Evolutionary conservation across 37 sponge, comb jelly and placozoan genomes (phyloP).

Genomic region (Petrosia ficiformis): DNA sequence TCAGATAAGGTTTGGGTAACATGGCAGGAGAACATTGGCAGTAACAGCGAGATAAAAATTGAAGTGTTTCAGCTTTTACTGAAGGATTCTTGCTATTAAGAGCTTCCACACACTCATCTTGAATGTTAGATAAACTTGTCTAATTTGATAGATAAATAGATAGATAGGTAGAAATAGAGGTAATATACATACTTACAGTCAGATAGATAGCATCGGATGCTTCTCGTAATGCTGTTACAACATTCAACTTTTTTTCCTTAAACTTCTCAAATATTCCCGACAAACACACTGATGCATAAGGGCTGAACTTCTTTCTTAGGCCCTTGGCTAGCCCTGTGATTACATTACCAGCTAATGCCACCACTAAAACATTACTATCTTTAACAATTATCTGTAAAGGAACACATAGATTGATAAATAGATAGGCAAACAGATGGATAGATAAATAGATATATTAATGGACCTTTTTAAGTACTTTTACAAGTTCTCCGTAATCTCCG

Average conservation of each 20-base stretch:
- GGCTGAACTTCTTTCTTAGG: constrained; percentile 56
- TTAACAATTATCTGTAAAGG: constrained; percentile 79
- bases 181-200: constrained; percentile 46
- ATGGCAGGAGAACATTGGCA: constrained; percentile 74
- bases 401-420: not conserved
- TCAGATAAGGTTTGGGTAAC: constrained; percentile 80
- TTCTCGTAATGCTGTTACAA: constrained; percentile 84
- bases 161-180: constrained; percentile 1
- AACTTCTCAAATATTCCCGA: constrained; percentile 82
- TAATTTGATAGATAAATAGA: constrained; percentile 11
- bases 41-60: constrained; percentile 81
- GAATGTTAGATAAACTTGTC: constrained; percentile 66
- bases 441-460: constrained; percentile 3
- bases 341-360: constrained; percentile 80
- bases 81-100: constrained; percentile 88
- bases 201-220: constrained; percentile 80
- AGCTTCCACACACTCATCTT: constrained; percentile 74
- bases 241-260: constrained; percentile 93
- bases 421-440: constrained; percentile 26
- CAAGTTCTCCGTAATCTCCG: constrained; percentile 76
- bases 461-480: constrained; percentile 74
- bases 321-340: constrained; percentile 87
- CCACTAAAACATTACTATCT: constrained; percentile 91
- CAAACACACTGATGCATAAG: constrained; percentile 41
- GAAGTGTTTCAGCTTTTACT: constrained; percentile 77